Evolutionary conservation across 2,113 vertebrate species (phyloP), one percentile per base, ranked within the genome.

Genomic region (Microcebus jonahi): DNA sequence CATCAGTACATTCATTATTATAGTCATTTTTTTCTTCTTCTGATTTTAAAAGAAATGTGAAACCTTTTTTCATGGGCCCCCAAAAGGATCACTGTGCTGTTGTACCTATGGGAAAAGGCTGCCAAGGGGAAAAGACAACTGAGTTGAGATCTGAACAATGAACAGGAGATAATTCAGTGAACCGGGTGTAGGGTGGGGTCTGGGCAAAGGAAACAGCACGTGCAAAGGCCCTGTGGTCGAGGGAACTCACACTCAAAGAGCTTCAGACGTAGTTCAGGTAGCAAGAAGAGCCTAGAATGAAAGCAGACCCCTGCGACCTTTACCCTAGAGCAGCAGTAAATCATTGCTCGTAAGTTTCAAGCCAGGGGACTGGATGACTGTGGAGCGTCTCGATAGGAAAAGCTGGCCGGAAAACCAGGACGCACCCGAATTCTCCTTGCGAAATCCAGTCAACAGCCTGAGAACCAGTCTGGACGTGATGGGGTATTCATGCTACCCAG

Each of bases 1-100:
- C 53, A 70, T 91, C 86, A 67, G 59, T 61, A 21, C 36, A 27
- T 15, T 82, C 67, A 25, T 53, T 36, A 59, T 36, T 67, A 48
- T 21, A 17, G n/a, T 45, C 36, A 36, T 27, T 8, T 67, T 45
- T 36, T 87, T 68, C 45, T 45, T 80, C 42, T 85, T 82, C 42
- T 42, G 23, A 91, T 88, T 95, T 93, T 73, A 36, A 61, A 90
- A 91, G 39, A 88, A 83, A 65, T 79, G 50, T 48, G 48, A 34
- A 61, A 27, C 23, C 13, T 79, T 61, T 61, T 68, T 57, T 11
- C 13, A 36, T 3, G 15, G 48, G 17, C n/a, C 15, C 39, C 55
- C 73, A 48, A 67, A 4, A n/a, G 39, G 23, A 29, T 48, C 8
- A 3, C 39, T 6, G 57, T 29, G 10, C 9, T 3, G 23, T 13